A percentile compares a stretch with the other conserved stretches of the same genome.
Conservation (phyloP, 2,113 vertebrate species). For the Caranx ignobilis region DNA sequence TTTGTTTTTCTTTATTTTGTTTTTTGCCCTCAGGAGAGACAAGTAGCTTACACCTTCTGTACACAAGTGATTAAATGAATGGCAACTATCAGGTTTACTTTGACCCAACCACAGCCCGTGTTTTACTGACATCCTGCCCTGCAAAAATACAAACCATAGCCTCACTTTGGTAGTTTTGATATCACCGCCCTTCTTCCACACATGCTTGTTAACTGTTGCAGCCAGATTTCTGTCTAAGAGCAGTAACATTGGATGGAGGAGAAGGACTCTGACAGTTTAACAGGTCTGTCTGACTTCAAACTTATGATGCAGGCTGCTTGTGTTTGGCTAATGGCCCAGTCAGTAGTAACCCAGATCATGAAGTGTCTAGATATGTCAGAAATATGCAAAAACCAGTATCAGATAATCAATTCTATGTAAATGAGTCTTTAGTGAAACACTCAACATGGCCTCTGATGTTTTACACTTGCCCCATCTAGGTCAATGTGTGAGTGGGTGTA, state of each 20-base stretch:
- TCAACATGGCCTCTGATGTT: neutral
- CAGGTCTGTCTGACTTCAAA: conserved; percentile 2
- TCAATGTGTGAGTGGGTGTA: neutral
- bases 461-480: neutral
- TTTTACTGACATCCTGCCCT: neutral
- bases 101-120: neutral
- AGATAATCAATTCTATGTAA: neutral
- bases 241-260: neutral
- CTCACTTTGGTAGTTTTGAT: neutral
- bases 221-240: neutral
- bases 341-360: neutral
- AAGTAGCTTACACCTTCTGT: neutral
- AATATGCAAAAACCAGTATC: neutral
- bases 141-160: conserved; percentile 42
- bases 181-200: neutral
- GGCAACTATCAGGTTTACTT: neutral
- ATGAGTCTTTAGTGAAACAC: neutral
- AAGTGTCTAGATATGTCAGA: neutral
- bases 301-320: neutral
- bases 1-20: neutral
- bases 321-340: neutral
- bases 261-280: neutral
- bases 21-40: neutral
- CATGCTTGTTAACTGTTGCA: no score
- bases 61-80: neutral